Evolutionary conservation across 2,797 vertebrate genomes (phyloP), one percentile per base, ranked within the genome.

Genomic region (Capromys pilorides): DNA sequence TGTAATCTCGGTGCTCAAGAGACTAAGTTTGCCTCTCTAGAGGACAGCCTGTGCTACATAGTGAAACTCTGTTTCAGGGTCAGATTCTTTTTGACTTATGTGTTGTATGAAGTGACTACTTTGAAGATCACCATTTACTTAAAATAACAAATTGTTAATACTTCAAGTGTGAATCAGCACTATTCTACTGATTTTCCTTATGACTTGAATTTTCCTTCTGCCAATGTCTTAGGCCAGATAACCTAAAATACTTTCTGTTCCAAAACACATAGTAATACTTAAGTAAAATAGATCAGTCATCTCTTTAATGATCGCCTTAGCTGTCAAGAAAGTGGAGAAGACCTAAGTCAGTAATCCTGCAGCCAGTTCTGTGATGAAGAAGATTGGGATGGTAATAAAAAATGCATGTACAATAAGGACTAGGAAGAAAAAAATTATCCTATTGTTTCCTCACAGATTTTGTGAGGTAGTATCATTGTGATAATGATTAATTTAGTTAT

Each of bases 121-220:
- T 36, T 69, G 18, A 69, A 69, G 33, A 67, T 67, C 7, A 69
- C 18, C 59, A 41, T 88, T 75, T 39, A 36, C 71, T 2, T 83
- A 54, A 62, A 31, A 61, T 12, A n/a, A 41, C n/a, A 13, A 79
- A 16, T 51, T 67, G 80, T 39, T 73, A 64, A 36, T 64, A 31
- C 79, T 96, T 78, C 49, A 87, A 45, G 6, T 84, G 33, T 73
- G 69, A 86, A 82, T 64, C 81, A 45, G 49, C 64, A 8, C 69
- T 12, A 59, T 91, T 41, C 33, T 86, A 31, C 51, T 77, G 14
- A 71, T 86, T 91, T 92, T 86, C 36, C 36, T 90, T 81, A 67
- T 62, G 19, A 71, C 92, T 89, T 86, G 75, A 92, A 78, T 93
- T 86, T 61, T 36, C 19, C 36, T 62, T 91, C 36, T 54, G 88